These are phyloP conservation scores for Hypsopygia costalis DNA, from an alignment of 2,888 invertebrate species.

Conservation along the genomic window DNA sequence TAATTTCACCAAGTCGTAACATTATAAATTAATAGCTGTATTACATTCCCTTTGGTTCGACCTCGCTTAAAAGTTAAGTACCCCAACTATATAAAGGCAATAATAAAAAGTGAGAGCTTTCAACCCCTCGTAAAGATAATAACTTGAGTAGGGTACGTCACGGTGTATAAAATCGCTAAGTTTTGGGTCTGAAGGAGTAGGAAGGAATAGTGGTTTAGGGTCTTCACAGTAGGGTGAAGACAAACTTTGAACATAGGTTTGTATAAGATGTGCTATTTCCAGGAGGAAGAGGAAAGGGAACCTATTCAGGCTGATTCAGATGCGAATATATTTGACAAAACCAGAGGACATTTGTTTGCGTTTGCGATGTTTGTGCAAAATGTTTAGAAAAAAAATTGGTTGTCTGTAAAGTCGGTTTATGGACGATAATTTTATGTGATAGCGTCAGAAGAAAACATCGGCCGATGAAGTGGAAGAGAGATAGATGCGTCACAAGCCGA, in stretches of 20 bases:
- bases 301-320: too few relatives aligned
- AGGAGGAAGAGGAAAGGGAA: too few relatives aligned
- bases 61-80: constrained; percentile 51
- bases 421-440: too few relatives aligned
- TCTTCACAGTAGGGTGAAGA: constrained; percentile 3
- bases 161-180: constrained; percentile 19
- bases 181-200: constrained; percentile 32
- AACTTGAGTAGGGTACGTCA: constrained; percentile 32
- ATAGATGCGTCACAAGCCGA: too few relatives aligned
- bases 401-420: too few relatives aligned
- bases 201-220: constrained; percentile 29
- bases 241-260: constrained; percentile 3
- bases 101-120: constrained; percentile 68
- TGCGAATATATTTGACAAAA: too few relatives aligned
- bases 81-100: constrained; percentile 57
- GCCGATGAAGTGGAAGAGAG: too few relatives aligned
- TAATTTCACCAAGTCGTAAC: constrained; percentile 31
- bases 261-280: not conserved
- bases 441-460: too few relatives aligned
- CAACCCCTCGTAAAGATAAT: constrained; percentile 75
- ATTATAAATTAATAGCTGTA: constrained; percentile 42
- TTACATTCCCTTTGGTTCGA: constrained; percentile 37
- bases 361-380: too few relatives aligned
- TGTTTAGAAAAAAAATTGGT: too few relatives aligned
- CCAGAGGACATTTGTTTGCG: too few relatives aligned